Conservation (phyloP, 2,888 invertebrate genomes). For the Phlogophora meticulosa region DNA sequence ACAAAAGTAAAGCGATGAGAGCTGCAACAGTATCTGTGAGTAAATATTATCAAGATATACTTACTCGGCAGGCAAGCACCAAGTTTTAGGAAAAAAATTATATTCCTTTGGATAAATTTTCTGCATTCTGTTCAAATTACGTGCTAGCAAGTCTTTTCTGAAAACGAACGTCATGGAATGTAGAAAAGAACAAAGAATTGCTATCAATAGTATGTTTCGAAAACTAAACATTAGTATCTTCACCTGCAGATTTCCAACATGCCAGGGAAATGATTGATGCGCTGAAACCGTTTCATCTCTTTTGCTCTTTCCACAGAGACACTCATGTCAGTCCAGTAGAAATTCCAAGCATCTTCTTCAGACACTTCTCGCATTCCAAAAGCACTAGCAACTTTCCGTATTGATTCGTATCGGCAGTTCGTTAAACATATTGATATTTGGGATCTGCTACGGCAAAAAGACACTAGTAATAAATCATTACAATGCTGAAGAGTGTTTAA, state of each 20-base stretch:
- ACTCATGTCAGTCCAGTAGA: slow-evolving; percentile 97
- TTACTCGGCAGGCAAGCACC: slow-evolving; percentile 98
- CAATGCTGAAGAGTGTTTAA: neutral
- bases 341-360: slow-evolving; percentile 96
- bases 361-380: slow-evolving; percentile 95
- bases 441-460: slow-evolving; percentile 73
- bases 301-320: slow-evolving; percentile 96
- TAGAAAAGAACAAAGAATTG: neutral
- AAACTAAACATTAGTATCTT: neutral
- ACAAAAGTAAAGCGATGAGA: no score
- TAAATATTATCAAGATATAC: slow-evolving; percentile 69
- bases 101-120: slow-evolving; percentile 97
- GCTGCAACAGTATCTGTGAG: no score
- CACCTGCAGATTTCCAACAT: slow-evolving; percentile 96
- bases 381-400: slow-evolving; percentile 93
- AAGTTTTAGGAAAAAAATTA: slow-evolving; percentile 97
- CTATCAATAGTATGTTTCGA: neutral
- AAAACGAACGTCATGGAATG: slow-evolving; percentile 57
- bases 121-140: slow-evolving; percentile 97
- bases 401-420: slow-evolving; percentile 94
- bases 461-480: neutral
- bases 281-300: slow-evolving; percentile 97
- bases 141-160: slow-evolving; percentile 96
- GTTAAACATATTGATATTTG: slow-evolving; percentile 92
- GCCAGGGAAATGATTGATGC: slow-evolving; percentile 98